Evolutionary conservation across 1,140 invertebrate genomes (phyloP).

Genomic region (Chironomus striatipennis): DNA sequence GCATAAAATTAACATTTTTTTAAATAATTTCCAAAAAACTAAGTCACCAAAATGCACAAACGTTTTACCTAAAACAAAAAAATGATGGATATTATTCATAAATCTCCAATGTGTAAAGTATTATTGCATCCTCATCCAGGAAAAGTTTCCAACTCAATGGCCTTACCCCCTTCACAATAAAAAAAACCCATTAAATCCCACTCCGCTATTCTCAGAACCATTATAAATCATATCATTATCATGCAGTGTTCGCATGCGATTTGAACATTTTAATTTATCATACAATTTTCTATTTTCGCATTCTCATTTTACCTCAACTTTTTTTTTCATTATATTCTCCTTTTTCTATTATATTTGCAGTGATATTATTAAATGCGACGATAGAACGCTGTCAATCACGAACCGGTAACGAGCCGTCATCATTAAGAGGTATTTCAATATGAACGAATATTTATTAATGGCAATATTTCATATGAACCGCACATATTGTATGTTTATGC

Average conservation of each 20-base stretch:
- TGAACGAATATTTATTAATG: neutral
- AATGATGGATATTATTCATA: too few species aligned
- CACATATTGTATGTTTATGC: too few species aligned
- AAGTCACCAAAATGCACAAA: too few species aligned
- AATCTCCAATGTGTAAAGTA: too few species aligned
- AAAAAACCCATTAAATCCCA: too few species aligned
- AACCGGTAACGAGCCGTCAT: neutral
- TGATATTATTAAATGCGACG: neutral
- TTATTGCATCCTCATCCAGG: too few species aligned
- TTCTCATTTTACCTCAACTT: neutral
- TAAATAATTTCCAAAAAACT: too few species aligned
- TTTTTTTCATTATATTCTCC: neutral
- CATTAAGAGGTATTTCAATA: neutral
- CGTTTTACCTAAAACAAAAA: too few species aligned
- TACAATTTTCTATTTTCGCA: neutral
- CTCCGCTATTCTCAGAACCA: too few species aligned
- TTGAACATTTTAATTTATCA: neutral
- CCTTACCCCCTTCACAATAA: too few species aligned
- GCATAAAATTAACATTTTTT: too few species aligned
- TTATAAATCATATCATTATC: slow-evolving; percentile 1
- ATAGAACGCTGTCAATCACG: neutral
- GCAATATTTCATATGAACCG: neutral
- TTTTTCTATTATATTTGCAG: neutral
- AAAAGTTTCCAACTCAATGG: too few species aligned
- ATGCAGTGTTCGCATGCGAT: neutral